Conservation (phyloP, 2,888 invertebrate genomes). For the Bugulina stolonifera region DNA sequence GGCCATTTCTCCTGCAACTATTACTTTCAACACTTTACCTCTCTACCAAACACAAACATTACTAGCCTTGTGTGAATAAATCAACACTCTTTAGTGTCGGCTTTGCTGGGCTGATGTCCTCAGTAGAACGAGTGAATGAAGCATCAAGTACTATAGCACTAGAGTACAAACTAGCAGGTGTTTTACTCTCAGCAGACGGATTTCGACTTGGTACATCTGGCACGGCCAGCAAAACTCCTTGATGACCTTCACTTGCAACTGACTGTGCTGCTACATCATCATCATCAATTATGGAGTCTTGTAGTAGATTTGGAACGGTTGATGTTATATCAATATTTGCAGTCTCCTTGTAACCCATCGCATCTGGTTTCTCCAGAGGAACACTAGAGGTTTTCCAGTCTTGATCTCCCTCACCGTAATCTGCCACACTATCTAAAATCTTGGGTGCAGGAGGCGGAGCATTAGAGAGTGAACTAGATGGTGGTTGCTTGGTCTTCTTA, state of each 20-base stretch:
- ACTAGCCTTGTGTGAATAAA: constrained; percentile 15
- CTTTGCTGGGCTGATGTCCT: background rate
- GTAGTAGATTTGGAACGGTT: background rate
- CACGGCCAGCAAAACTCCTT: background rate
- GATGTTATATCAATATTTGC: background rate
- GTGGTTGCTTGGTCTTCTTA: background rate
- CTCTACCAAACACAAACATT: background rate
- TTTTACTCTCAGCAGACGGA: background rate
- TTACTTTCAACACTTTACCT: too few species aligned
- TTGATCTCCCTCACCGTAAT: background rate
- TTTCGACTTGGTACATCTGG: background rate
- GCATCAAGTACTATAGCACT: background rate
- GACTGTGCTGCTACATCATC: background rate
- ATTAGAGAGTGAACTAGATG: background rate
- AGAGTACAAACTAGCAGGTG: background rate
- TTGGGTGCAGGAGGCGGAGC: background rate
- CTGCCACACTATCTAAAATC: background rate
- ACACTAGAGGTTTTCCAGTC: background rate
- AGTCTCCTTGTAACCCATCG: background rate
- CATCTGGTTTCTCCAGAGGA: background rate
- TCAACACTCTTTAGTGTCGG: background rate
- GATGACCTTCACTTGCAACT: background rate
- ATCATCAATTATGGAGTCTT: background rate
- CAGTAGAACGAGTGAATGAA: background rate
- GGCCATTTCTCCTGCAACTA: too few species aligned